phyloP scores from a whole-genome alignment of 2,797 vertebrate genomes.

The Bradypodion ventrale region DNA sequence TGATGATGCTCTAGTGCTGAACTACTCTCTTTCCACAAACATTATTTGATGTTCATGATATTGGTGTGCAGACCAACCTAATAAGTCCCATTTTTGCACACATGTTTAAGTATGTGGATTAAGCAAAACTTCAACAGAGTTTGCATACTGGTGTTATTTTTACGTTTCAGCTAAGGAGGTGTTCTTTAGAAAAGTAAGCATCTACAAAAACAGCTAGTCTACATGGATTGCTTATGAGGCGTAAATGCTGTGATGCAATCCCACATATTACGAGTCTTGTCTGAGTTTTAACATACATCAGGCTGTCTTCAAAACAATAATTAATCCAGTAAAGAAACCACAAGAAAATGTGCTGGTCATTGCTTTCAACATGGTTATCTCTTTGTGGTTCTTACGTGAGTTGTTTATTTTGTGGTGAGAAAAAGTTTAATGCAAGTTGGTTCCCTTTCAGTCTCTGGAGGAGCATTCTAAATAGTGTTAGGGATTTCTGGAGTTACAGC shows the following conservation, averaged over 20 bases:
- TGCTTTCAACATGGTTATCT: slow-evolving; percentile 22
- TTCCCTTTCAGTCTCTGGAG: background rate
- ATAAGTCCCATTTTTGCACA: background rate
- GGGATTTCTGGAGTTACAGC: background rate
- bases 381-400: slow-evolving; percentile 16
- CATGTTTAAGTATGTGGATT: background rate
- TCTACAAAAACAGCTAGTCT: background rate
- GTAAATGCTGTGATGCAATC: background rate
- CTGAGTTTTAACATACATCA: background rate
- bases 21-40: background rate
- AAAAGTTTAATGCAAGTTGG: background rate
- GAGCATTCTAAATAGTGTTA: background rate
- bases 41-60: background rate
- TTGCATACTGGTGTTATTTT: background rate
- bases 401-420: background rate
- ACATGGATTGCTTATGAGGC: background rate
- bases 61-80: background rate
- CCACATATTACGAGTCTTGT: background rate
- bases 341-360: slow-evolving; percentile 1
- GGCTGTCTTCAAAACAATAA: slow-evolving; percentile 1
- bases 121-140: background rate
- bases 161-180: background rate
- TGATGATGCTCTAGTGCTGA: background rate
- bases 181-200: background rate
- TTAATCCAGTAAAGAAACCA: background rate